Evolutionary conservation across 2,888 invertebrate genomes (phyloP).

Genomic region (Crepidodera aurea): DNA sequence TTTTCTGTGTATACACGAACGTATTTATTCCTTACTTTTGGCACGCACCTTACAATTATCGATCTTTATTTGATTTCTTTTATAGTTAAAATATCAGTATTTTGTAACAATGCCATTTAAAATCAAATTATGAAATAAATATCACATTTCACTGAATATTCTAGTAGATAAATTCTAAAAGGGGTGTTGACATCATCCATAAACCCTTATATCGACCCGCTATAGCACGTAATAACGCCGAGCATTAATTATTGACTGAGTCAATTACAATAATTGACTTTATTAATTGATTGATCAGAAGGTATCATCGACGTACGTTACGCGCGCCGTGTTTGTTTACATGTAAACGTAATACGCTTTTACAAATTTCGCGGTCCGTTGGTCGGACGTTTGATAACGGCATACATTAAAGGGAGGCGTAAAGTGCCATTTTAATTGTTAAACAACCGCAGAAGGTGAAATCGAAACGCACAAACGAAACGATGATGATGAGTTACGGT

Average conservation of each 20-base stretch:
- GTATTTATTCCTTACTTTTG: no score
- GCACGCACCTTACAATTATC: no score
- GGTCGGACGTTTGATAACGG: slow-evolving; percentile 7
- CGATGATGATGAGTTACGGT: slow-evolving; percentile 16
- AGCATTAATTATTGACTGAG: slow-evolving; percentile 35
- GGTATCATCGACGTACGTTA: slow-evolving; percentile 21
- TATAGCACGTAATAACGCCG: neutral
- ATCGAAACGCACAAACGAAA: slow-evolving; percentile 11
- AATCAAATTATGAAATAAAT: no score
- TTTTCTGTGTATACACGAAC: no score
- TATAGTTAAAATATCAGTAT: no score
- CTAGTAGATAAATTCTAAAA: no score
- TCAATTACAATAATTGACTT: slow-evolving; percentile 39
- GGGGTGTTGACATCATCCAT: no score
- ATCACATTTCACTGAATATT: no score
- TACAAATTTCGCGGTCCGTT: slow-evolving; percentile 10
- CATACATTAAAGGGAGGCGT: slow-evolving; percentile 19
- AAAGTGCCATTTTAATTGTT: slow-evolving; percentile 31
- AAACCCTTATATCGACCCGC: neutral
- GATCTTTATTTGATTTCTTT: no score
- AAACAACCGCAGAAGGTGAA: slow-evolving; percentile 32
- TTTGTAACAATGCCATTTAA: no score
- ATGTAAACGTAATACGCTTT: slow-evolving; percentile 10
- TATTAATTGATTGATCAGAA: slow-evolving; percentile 36
- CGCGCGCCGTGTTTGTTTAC: slow-evolving; percentile 4